phyloP scores from a whole-genome alignment of 2,888 invertebrate genomes.

The Holacanthella duospinosa region DNA sequence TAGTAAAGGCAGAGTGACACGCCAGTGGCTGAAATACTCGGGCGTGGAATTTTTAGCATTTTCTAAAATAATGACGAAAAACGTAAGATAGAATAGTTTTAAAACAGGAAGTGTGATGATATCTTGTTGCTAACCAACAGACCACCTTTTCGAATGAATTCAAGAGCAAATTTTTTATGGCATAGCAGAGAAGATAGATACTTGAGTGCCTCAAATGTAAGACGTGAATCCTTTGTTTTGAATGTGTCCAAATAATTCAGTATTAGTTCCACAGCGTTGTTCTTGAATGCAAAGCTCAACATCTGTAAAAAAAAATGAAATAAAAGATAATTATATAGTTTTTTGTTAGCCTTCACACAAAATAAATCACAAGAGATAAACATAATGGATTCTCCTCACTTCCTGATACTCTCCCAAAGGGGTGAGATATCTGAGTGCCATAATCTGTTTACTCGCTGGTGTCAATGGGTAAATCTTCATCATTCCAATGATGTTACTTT shows the following conservation, averaged over 20 bases:
- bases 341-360: background rate
- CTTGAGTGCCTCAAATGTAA: slow-evolving; percentile 93
- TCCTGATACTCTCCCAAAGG: slow-evolving; percentile 98
- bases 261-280: slow-evolving; percentile 80
- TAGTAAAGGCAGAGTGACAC: slow-evolving; percentile 94
- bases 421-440: slow-evolving; percentile 86
- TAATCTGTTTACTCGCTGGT: slow-evolving; percentile 76
- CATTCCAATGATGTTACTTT: slow-evolving; percentile 75
- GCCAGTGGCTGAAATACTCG: slow-evolving; percentile 90
- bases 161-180: slow-evolving; percentile 95
- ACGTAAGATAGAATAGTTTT: background rate
- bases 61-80: slow-evolving; percentile 45
- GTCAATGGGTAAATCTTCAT: slow-evolving; percentile 84
- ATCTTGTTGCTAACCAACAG: slow-evolving; percentile 51
- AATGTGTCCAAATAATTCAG: slow-evolving; percentile 72
- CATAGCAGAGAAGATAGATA: slow-evolving; percentile 88
- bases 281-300: slow-evolving; percentile 83
- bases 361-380: background rate
- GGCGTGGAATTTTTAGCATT: slow-evolving; percentile 78
- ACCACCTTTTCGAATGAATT: slow-evolving; percentile 82
- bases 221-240: slow-evolving; percentile 75
- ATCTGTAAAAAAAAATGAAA: slow-evolving; percentile 49
- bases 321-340: background rate
- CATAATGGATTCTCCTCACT: slow-evolving; percentile 43
- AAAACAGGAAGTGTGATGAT: background rate